Evolutionary conservation across 2,888 invertebrate species (phyloP).

Genomic region (Watsonalla binaria): DNA sequence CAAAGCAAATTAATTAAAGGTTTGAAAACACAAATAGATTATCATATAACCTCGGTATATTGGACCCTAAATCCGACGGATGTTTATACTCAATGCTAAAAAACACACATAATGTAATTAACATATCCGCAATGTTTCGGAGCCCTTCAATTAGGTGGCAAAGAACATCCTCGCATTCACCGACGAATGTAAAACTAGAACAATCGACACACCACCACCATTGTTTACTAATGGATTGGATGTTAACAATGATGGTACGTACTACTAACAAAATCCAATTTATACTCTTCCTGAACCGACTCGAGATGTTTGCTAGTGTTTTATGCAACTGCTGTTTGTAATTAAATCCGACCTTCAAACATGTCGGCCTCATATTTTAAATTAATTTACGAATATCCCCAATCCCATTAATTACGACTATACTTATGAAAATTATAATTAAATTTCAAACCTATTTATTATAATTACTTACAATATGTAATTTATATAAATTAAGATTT

Average conservation of each 20-base stretch:
- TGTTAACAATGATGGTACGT: conserved; percentile 28
- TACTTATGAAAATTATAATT: neutral
- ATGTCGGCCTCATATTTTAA: neutral
- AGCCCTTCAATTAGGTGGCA: conserved; percentile 20
- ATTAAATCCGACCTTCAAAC: neutral
- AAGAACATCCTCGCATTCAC: conserved; percentile 32
- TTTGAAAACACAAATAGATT: too few species aligned
- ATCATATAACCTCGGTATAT: too few species aligned
- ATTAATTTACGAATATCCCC: neutral
- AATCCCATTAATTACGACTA: neutral
- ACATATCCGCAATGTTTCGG: conserved; percentile 17
- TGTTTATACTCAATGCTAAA: conserved; percentile 4
- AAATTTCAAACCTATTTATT: neutral
- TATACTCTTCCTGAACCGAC: conserved; percentile 8
- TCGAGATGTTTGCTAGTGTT: conserved; percentile 1
- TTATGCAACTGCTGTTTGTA: neutral
- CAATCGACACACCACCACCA: conserved; percentile 20
- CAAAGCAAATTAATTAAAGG: too few species aligned
- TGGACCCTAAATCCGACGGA: neutral
- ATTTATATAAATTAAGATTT: too few species aligned
- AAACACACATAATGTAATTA: neutral
- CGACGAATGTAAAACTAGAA: conserved; percentile 19
- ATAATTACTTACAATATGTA: too few species aligned
- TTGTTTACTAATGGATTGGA: conserved; percentile 30
- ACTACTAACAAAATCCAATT: conserved; percentile 14